Conservation (phyloP, 1,140 invertebrate species). For the Pseudoatta argentina region DNA sequence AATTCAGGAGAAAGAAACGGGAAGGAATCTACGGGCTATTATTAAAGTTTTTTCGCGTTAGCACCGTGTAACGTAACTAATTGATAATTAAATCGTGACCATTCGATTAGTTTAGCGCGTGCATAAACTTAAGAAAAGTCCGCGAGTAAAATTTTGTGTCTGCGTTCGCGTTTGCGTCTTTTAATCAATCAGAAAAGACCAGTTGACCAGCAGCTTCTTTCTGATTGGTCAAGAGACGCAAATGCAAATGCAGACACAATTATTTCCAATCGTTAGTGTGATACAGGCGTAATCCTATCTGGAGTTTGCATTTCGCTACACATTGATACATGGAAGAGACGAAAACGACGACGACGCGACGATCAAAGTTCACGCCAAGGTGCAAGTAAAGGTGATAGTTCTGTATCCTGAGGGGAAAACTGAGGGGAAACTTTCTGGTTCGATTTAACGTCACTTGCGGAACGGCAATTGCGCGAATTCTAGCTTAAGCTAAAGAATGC, state of each 20-base stretch:
- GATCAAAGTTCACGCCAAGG: constrained; percentile 23
- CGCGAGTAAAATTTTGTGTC: background rate
- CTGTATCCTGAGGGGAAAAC: constrained; percentile 9
- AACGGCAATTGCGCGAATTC: constrained; percentile 52
- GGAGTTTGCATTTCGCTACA: constrained; percentile 41
- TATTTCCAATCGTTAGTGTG: no score
- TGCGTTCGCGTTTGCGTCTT: no score
- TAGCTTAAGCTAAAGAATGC: constrained; percentile 36
- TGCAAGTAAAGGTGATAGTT: constrained; percentile 39
- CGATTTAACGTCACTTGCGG: constrained; percentile 55
- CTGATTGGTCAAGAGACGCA: no score
- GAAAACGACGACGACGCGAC: constrained; percentile 3
- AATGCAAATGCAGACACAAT: no score
- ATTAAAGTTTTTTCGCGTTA: constrained; percentile 65
- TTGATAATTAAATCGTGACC: constrained; percentile 73
- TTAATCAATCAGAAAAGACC: no score
- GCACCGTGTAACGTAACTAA: constrained; percentile 72
- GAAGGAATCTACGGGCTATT: constrained; percentile 8
- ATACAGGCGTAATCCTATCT: no score
- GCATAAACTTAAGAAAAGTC: constrained; percentile 25
- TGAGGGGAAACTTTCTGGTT: constrained; percentile 68
- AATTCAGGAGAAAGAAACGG: background rate
- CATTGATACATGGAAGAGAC: constrained; percentile 7
- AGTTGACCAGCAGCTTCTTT: background rate
- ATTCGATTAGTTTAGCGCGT: constrained; percentile 38